These are phyloP conservation scores for Rotaria sp. DNA, from an alignment of 2,888 invertebrate genomes.

Conservation along the genomic window DNA sequence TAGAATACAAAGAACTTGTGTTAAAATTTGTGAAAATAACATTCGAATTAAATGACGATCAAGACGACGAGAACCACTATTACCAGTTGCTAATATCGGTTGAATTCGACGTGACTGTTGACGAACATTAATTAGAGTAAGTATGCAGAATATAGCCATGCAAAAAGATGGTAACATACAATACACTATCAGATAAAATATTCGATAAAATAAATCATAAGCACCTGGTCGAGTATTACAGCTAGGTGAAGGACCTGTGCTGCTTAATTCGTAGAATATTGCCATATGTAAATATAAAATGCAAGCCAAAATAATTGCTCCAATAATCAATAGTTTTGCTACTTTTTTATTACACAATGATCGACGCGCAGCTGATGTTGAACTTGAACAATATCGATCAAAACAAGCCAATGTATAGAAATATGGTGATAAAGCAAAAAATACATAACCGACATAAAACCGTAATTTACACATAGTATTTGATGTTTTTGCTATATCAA, in stretches of 20 bases:
- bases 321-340: neutral
- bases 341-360: neutral
- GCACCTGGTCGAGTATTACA: neutral
- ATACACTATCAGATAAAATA: neutral
- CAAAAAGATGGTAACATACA: neutral
- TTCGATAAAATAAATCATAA: neutral
- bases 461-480: neutral
- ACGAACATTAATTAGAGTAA: too few relatives aligned
- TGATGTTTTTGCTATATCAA: neutral
- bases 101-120: too few relatives aligned
- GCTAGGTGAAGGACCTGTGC: rapidly evolving
- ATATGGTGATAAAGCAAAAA: neutral
- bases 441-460: neutral
- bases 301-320: neutral
- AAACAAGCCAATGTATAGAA: neutral
- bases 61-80: too few relatives aligned
- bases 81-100: too few relatives aligned
- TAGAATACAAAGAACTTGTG: too few relatives aligned
- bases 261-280: neutral
- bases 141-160: too few relatives aligned
- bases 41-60: too few relatives aligned
- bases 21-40: too few relatives aligned
- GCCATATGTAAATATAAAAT: neutral
- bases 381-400: neutral
- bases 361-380: neutral